Conservation (phyloP, 2,113 vertebrate genomes). For the Hassar affinis region DNA sequence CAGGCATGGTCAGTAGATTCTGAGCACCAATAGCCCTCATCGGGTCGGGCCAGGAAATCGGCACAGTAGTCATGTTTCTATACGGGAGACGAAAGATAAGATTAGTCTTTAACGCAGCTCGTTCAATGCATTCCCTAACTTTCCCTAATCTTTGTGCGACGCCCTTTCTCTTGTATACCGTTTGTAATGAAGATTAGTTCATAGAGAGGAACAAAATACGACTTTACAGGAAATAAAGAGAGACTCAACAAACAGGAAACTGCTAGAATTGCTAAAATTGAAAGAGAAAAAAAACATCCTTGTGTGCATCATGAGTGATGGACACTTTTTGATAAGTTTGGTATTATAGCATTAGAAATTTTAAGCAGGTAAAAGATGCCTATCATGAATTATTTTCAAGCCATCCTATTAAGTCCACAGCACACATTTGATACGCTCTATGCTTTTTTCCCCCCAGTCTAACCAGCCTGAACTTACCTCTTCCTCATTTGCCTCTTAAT, state of each 20-base stretch:
- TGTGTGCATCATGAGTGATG: not conserved
- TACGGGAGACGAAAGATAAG: conserved; percentile 23
- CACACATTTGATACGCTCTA: not conserved
- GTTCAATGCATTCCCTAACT: not conserved
- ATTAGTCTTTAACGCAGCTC: not conserved
- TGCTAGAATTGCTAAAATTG: not conserved
- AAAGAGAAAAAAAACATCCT: not conserved
- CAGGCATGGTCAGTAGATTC: conserved; percentile 96
- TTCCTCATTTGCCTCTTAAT: conserved; percentile 56
- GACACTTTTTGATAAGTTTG: not conserved
- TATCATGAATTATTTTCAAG: not conserved
- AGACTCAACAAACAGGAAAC: not conserved
- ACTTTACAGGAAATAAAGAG: not conserved
- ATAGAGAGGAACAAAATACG: not conserved
- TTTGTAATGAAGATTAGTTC: not conserved
- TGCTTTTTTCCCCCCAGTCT: not conserved
- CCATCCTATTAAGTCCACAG: not conserved
- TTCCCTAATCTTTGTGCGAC: not conserved
- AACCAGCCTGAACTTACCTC: conserved; percentile 62
- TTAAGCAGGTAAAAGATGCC: not conserved
- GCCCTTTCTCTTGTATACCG: no score
- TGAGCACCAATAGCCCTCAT: conserved; percentile 98
- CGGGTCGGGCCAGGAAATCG: conserved; percentile 86
- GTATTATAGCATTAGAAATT: not conserved
- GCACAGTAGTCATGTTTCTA: conserved; percentile 84